Evolutionary conservation across 2,797 vertebrate species (phyloP).

Genomic region (Cynodonichthys magdalenae): DNA sequence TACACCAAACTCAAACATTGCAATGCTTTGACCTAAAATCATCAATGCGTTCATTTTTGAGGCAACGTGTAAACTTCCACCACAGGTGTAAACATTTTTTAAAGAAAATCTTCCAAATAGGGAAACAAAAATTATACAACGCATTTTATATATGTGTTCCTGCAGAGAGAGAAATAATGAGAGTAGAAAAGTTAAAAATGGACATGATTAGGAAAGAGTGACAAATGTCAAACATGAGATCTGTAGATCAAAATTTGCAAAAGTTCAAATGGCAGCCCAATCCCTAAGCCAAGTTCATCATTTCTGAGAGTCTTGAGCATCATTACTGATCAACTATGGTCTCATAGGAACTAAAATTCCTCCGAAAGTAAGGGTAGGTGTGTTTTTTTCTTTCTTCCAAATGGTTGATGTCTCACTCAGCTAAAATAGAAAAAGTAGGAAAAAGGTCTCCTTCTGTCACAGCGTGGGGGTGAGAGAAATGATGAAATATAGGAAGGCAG

Average conservation of each 20-base stretch:
- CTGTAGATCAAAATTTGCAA: slow-evolving; percentile 7
- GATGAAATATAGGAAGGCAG: slow-evolving; percentile 13
- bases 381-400: slow-evolving; percentile 2
- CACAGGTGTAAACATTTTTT: too few species aligned
- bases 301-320: slow-evolving; percentile 8
- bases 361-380: slow-evolving; percentile 9
- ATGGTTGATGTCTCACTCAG: slow-evolving; percentile 23
- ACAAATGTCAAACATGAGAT: slow-evolving; percentile 11
- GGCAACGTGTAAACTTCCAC: neutral
- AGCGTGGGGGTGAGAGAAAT: slow-evolving; percentile 6
- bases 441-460: slow-evolving; percentile 17
- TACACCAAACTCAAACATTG: neutral
- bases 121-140: too few species aligned
- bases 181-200: neutral
- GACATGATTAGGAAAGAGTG: slow-evolving; percentile 1
- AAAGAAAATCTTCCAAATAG: too few species aligned
- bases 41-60: slow-evolving; percentile 7
- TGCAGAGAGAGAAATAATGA: neutral
- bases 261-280: slow-evolving; percentile 14
- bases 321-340: slow-evolving; percentile 6
- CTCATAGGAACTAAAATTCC: slow-evolving; percentile 12
- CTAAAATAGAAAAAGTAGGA: slow-evolving; percentile 27
- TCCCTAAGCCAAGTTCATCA: slow-evolving; percentile 16
- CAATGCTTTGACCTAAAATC: slow-evolving; percentile 13
- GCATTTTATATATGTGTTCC: neutral